These are phyloP conservation scores for Poeciliopsis prolifica DNA, from an alignment of 2,113 vertebrate genomes.

Conservation along the genomic window DNA sequence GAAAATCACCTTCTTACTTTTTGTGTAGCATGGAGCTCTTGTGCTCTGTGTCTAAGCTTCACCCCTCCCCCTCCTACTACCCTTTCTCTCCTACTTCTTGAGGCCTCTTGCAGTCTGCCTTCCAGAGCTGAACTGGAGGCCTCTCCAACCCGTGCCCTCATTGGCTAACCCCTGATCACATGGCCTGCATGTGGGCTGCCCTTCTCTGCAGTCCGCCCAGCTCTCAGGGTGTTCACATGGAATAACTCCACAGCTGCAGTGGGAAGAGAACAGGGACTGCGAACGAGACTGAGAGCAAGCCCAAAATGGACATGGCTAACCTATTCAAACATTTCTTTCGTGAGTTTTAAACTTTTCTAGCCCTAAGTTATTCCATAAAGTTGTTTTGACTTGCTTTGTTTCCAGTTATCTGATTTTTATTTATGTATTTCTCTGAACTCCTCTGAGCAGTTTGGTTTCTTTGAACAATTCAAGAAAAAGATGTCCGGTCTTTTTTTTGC, in stretches of 20 bases:
- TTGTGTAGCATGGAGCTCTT: conserved; percentile 41
- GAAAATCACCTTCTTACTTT: conserved; percentile 21
- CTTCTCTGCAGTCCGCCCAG: conserved; percentile 65
- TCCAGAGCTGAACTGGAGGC: conserved; percentile 62
- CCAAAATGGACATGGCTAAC: conserved; percentile 89
- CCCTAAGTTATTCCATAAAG: conserved; percentile 20
- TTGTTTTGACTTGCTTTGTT: conserved; percentile 16
- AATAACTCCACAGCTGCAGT: conserved; percentile 82
- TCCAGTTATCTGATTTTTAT: conserved; percentile 13
- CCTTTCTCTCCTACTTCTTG: conserved; percentile 43
- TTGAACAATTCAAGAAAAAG: conserved; percentile 11
- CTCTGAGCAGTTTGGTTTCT: conserved; percentile 25
- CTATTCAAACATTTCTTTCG: conserved; percentile 89
- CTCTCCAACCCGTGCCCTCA: conserved; percentile 42
- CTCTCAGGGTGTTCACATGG: conserved; percentile 79
- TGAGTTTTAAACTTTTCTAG: conserved; percentile 78
- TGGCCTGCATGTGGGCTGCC: conserved; percentile 77
- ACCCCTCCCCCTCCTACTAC: background rate
- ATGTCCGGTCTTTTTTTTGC: conserved; percentile 3
- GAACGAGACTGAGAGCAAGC: conserved; percentile 67
- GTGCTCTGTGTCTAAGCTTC: conserved; percentile 16
- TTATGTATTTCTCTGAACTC: conserved; percentile 25
- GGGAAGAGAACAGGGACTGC: conserved; percentile 75
- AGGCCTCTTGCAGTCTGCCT: conserved; percentile 65
- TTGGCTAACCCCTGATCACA: conserved; percentile 80